phyloP scores from a whole-genome alignment of 1,140 invertebrate species.

The Platorchestia sp. region DNA sequence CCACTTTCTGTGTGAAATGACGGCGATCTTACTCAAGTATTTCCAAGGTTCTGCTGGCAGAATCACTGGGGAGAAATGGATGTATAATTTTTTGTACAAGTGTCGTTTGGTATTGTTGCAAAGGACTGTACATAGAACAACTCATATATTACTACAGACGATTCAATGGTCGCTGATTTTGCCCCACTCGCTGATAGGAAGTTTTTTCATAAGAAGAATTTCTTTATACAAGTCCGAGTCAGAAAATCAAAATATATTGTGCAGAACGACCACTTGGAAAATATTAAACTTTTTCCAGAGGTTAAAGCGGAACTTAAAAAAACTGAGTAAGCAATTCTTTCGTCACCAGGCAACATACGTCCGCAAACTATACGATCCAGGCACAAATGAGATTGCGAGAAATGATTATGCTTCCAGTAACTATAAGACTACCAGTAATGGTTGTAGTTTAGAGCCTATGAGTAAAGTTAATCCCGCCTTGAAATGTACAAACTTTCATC shows the following conservation, averaged over 20 bases:
- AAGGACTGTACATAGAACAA: slow-evolving; percentile 20
- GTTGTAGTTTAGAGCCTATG: slow-evolving; percentile 27
- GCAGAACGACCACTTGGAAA: not conserved
- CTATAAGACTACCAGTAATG: slow-evolving; percentile 51
- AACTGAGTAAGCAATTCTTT: not conserved
- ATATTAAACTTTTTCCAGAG: not conserved
- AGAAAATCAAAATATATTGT: not conserved
- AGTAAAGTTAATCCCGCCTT: slow-evolving; percentile 41
- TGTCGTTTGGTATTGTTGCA: not conserved
- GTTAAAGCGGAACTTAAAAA: not conserved
- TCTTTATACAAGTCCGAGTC: not conserved
- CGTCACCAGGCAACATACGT: not conserved
- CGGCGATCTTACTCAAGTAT: not conserved
- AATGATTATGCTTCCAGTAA: slow-evolving; percentile 47
- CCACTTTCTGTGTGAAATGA: not conserved
- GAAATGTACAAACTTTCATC: slow-evolving; percentile 53
- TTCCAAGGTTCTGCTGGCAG: slow-evolving; percentile 49
- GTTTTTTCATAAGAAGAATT: not conserved
- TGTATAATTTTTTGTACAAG: slow-evolving; percentile 50
- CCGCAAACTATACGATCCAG: not conserved
- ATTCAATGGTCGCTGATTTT: not conserved
- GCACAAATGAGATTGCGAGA: not conserved
- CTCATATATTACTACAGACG: not conserved
- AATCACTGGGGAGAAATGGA: slow-evolving; percentile 46
- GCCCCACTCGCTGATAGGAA: not conserved